Evolutionary conservation across 92 coral and sea anemone genomes (phyloP).

Genomic region (Epizoanthus fatuus): DNA sequence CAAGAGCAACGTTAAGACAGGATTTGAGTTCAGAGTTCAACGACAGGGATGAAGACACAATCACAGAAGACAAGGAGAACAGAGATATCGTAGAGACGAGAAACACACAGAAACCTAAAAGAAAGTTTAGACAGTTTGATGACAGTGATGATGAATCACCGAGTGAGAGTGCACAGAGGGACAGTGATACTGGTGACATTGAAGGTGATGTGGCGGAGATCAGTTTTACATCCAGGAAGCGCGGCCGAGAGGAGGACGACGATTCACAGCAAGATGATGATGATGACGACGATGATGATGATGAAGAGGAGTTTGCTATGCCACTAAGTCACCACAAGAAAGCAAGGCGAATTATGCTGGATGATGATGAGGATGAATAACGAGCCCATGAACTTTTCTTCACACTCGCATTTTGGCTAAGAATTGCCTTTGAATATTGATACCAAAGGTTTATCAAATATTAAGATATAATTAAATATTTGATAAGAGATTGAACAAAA

Average conservation of each 20-base stretch:
- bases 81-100: neutral
- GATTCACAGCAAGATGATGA: neutral
- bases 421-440: neutral
- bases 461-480: no score
- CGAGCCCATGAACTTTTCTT: neutral
- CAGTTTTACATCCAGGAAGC: conserved; percentile 29
- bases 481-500: no score
- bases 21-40: neutral
- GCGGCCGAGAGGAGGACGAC: conserved; percentile 43
- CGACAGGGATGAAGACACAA: neutral
- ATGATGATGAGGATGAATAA: conserved; percentile 60
- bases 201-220: neutral
- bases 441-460: no score
- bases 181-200: neutral
- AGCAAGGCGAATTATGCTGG: conserved; percentile 61
- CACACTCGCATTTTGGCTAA: neutral
- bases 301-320: conserved; percentile 52
- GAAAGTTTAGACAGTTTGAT: conserved; percentile 29
- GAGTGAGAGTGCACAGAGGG: neutral
- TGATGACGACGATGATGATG: conserved; percentile 43
- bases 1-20: neutral
- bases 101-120: conserved; percentile 29
- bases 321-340: conserved; percentile 66
- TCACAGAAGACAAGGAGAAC: conserved; percentile 19
- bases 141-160: conserved; percentile 55